Evolutionary conservation across 2,113 vertebrate species (phyloP), one percentile per base, ranked within the genome.

Genomic region (Hyaena hyaena): DNA sequence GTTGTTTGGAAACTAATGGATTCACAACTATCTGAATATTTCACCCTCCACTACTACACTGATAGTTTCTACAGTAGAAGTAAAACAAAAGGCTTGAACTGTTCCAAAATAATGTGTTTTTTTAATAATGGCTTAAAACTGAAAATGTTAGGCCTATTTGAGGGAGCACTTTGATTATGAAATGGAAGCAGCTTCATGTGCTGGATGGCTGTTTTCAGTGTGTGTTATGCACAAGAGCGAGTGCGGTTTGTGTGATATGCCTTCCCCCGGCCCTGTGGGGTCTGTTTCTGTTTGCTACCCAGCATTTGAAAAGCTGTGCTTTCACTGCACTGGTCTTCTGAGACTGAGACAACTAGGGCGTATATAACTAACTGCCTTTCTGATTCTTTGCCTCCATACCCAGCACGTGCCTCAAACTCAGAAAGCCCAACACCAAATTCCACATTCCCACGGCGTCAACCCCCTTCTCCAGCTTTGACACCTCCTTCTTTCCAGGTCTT

Each of bases 1-100:
- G 1, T 35, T 83, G 35, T 95, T 97, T 97, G 12, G 96, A 84
- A 96, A 95, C 50, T 33, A 50, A 43, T 65, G 45, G 95, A 77
- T 92, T 82, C 63, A 89, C 53, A 66, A 43, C 95, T 43, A 0
- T 15, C 8, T 68, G n/a, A 35, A 4, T 84, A 8, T 80, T 80
- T 96, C 96, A 76, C 5, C 83, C 79, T 17, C 93, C 1, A 69
- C 31, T 5, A 26, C 9, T 4, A 26, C 11, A 21, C 21, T 69
- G 43, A 93, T 61, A 35, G 26, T 61, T 65, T 73, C n/a, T 24
- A 21, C 35, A 68, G 3, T 31, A 31, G 55, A 10, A 53, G 21
- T 55, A 45, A 92, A 65, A 89, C 35, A 43, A 3, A 43, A 68
- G 28, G 12, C 21, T 55, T 81, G 43, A 45, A 96, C 91, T 94